Evolutionary conservation across 2,113 vertebrate genomes (phyloP), one percentile per base, ranked within the genome.

Genomic region (Balaenoptera acutorostrata): DNA sequence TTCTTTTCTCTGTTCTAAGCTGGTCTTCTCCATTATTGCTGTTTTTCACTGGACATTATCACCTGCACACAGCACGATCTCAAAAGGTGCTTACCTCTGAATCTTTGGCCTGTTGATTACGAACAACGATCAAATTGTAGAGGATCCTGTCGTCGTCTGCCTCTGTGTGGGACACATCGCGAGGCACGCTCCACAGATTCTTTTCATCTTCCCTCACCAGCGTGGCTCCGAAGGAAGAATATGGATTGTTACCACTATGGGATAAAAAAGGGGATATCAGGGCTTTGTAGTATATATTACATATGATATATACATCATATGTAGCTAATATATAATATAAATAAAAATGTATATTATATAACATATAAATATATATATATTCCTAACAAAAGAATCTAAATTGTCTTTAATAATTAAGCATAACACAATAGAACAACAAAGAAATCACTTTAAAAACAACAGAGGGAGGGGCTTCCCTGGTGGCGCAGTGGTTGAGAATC

Each of bases 91-190:
- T 98, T 97, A 99, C 99, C 99, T 99, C 99, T 0, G 99, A 99
- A 95, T 99, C 98, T 89, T 98, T 99, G 97, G 98, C 98, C 97
- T 99, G 98, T 98, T 99, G 98, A 97, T 99, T 99, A 94, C 99
- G 99, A 97, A 99, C 98, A 81, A 98, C 98, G 9, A 99, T 99
- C 95, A 99, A 98, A 92, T 99, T 99, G 96, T 99, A 98, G 39
- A 99, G 96, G 96, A 99, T 97, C 55, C 98, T 96, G 97, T 99
- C 99, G 0, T 99, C 99, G 0, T 99, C 99, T 0, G 98, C 98
- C 61, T 99, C 99, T 0, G 98, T 98, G 96, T 98, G 98, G 71
- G 99, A 99, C 78, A 98, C 84, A 0, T 99, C 95, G 0, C 97
- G 83, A 1, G 98, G 98, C 59, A 98, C 98, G 66, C 97, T 98